These are phyloP conservation scores for Aptenodytes forsteri DNA, from an alignment of 2,113 vertebrate genomes.

Conservation along the genomic window DNA sequence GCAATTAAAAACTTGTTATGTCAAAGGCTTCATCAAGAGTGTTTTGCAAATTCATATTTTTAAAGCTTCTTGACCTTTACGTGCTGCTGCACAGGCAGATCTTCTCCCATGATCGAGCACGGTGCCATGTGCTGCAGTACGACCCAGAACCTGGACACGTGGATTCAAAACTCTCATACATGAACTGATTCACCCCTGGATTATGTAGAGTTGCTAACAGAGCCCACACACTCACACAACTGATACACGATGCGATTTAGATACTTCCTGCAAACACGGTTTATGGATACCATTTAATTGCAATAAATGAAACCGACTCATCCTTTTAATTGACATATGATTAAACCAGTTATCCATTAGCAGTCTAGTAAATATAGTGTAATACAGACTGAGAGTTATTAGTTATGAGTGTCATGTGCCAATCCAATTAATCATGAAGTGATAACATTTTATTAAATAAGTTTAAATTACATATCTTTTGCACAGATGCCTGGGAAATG, in stretches of 20 bases:
- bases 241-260: background rate
- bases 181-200: slow-evolving; percentile 7
- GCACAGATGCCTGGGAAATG: slow-evolving; percentile 38
- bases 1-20: background rate
- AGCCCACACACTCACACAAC: background rate
- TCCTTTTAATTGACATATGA: slow-evolving; percentile 57
- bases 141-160: background rate
- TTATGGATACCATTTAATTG: slow-evolving; percentile 35
- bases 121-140: rapidly evolving
- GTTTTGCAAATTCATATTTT: background rate
- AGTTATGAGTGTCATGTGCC: background rate
- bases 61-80: background rate
- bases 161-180: background rate
- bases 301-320: slow-evolving; percentile 59
- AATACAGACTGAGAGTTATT: slow-evolving; percentile 28
- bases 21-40: background rate
- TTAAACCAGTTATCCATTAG: slow-evolving; percentile 56
- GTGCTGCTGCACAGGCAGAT: background rate
- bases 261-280: slow-evolving; percentile 50
- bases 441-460: slow-evolving; percentile 33
- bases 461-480: slow-evolving; percentile 13
- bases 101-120: rapidly evolving
- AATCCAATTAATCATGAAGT: slow-evolving; percentile 39
- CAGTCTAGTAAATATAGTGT: slow-evolving; percentile 14
- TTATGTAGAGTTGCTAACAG: background rate